Base-by-base conservation (phyloP, 1,140 invertebrate species). In the Euwallacea fornicatus region DNA sequence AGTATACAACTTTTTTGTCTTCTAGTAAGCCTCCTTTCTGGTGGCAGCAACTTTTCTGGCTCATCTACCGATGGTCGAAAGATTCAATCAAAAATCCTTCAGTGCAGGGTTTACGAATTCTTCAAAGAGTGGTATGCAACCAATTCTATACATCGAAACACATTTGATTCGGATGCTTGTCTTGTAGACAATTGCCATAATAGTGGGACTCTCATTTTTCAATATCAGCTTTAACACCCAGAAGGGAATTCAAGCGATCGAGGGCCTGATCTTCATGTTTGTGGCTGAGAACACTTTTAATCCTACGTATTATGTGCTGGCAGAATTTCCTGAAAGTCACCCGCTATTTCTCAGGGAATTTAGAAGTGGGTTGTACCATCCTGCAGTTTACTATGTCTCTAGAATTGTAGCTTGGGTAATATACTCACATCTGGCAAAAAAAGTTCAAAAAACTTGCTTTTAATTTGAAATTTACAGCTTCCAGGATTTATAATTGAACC, bases 271-370 rank as follows among this genome's bases (percentile, higher is more conserved):
- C 2, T 95, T 94, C 78, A 88, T 94, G 21, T 86, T 95, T 78
- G 92, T 95, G 46, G 88, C 91, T 0, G 93, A 96, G 83, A 95
- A 94, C 76, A 92, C 92, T 4, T 96, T 94, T 81, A 88, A 88
- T 55, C 91, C 93, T 0, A 93, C 95, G 91, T 95, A 95, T 79
- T 88, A 91, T 0, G 90, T 92, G 0, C 83, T 96, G 6, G 85
- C 90, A 67, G 83, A 91, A 69, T 92, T 95, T 76, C 93, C 93
- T 0, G 85, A 88, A 74, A 89, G 92, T 76, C 86, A 92, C 65
- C 92, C 93, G 0, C 80, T 95, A 13, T 90, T 95, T 75, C 81
- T 91, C 46, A 82, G 93, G 56, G 93, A 96, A 80, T 88, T 92
- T 74, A 85, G 88, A 70, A 89, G 89, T 33, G 93, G 92, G 33